These are phyloP conservation scores for Chrysolina americana DNA, from an alignment of 2,888 invertebrate species.

Conservation along the genomic window DNA sequence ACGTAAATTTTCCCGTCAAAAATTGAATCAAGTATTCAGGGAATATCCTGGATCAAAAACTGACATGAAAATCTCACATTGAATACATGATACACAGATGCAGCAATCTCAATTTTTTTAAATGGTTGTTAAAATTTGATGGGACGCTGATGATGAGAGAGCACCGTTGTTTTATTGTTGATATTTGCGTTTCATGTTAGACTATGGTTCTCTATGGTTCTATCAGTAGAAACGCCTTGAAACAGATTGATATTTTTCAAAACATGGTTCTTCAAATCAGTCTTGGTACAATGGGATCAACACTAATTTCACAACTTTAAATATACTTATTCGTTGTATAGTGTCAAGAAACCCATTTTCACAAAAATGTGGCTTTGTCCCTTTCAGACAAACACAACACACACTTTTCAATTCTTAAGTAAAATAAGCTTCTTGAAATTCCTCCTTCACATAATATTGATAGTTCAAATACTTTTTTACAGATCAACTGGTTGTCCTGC, in stretches of 20 bases:
- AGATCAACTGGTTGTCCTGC: neutral
- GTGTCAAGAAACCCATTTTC: too few species aligned
- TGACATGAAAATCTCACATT: neutral
- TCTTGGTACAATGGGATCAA: neutral
- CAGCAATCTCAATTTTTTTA: neutral
- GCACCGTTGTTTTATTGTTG: slow-evolving; percentile 19
- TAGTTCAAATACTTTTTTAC: neutral
- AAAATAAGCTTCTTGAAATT: too few species aligned
- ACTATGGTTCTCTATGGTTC: slow-evolving; percentile 28
- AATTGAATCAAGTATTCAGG: neutral
- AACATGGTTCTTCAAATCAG: neutral
- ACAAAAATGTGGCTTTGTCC: too few species aligned
- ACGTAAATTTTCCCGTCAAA: neutral
- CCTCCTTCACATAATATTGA: too few species aligned
- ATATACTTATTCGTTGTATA: too few species aligned
- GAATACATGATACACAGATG: neutral
- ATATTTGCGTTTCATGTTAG: slow-evolving; percentile 18
- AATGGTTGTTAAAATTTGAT: neutral
- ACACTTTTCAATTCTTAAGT: too few species aligned
- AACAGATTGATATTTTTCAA: slow-evolving; percentile 11
- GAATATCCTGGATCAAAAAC: neutral
- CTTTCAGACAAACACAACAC: too few species aligned
- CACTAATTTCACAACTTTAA: neutral
- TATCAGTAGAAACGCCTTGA: neutral
- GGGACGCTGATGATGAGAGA: slow-evolving; percentile 16